Evolutionary conservation across 2,113 vertebrate species (phyloP), one percentile per base, ranked within the genome.

Genomic region (Rhadina sibilatrix): DNA sequence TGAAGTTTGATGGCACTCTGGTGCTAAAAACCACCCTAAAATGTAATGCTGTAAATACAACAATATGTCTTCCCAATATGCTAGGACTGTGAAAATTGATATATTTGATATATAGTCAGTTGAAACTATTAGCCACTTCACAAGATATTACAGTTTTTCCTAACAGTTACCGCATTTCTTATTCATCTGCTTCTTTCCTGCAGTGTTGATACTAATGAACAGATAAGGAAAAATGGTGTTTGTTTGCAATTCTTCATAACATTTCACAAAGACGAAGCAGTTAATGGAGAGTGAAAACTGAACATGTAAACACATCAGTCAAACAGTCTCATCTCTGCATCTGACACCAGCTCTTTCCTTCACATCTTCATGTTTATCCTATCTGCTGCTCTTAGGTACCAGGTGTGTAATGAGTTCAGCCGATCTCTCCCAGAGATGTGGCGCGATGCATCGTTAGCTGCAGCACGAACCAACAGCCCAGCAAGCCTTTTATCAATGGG

Each of bases 231-330:
- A 94, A 90, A 83, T 37, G 0, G 83, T 35, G 21, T 83, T 93
- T 5, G 3, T 77, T 63, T 89, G 40, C 76, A 60, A 37, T 81
- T 92, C 70, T 81, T 75, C 69, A n/a, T 77, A 74, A 46, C 28
- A 15, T 92, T 83, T 92, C 80, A 59, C 35, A 78, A 77, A 93
- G 47, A 56, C 9, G 15, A 3, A 80, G 56, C 23, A 77, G 71
- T 76, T 94, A 95, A 95, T 86, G 83, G 47, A 90, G 90, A 86
- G 60, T 90, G 85, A 93, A 96, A 88, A 86, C 64, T 25, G 33
- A 96, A 44, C 47, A 49, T 75, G 69, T 93, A 94, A 93, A 96
- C 92, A 93, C 57, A 92, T 96, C 84, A 93, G 71, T 95, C 90
- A 93, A 80, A 80, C 54, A 80, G 50, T 44, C 56, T 90, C 47